These are phyloP conservation scores for Ornithoptera alexandrae DNA, from an alignment of 2,888 invertebrate species.

Conservation along the genomic window DNA sequence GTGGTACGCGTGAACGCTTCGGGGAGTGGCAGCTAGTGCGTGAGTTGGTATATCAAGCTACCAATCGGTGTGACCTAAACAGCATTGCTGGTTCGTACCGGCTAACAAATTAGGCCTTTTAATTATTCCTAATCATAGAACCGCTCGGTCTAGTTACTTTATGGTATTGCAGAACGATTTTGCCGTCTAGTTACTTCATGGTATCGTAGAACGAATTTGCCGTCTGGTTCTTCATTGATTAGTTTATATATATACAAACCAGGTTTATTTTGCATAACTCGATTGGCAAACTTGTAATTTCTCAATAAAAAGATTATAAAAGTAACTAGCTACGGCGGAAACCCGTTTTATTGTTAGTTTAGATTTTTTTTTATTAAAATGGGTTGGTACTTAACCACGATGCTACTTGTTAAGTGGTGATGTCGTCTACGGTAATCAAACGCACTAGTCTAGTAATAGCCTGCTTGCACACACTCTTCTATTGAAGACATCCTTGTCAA, in stretches of 20 bases:
- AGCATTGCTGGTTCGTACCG: neutral
- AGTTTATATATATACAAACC: too few relatives aligned
- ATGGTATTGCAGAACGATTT: constrained; percentile 5
- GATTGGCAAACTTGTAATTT: neutral
- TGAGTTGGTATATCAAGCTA: neutral
- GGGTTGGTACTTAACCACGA: too few relatives aligned
- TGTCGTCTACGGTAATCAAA: too few relatives aligned
- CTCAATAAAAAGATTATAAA: neutral
- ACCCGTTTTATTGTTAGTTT: too few relatives aligned
- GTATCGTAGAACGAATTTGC: constrained; percentile 4
- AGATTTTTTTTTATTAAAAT: too few relatives aligned
- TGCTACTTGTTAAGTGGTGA: too few relatives aligned
- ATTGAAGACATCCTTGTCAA: too few relatives aligned
- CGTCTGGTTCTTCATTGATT: neutral
- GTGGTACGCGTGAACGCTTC: constrained; percentile 16
- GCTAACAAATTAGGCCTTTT: constrained; percentile 1
- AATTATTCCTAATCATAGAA: constrained; percentile 6
- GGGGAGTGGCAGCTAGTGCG: neutral
- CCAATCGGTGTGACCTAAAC: neutral
- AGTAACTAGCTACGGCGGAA: neutral
- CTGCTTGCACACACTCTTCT: too few relatives aligned
- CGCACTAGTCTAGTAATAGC: too few relatives aligned
- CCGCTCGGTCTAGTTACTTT: constrained; percentile 10
- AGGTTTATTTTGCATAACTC: neutral
- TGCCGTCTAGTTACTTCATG: neutral